Percentiles rank a stretch among this genome's conserved stretches.
Conservation (phyloP, 2,113 vertebrate genomes). For the Nothoprocta perdicaria region DNA sequence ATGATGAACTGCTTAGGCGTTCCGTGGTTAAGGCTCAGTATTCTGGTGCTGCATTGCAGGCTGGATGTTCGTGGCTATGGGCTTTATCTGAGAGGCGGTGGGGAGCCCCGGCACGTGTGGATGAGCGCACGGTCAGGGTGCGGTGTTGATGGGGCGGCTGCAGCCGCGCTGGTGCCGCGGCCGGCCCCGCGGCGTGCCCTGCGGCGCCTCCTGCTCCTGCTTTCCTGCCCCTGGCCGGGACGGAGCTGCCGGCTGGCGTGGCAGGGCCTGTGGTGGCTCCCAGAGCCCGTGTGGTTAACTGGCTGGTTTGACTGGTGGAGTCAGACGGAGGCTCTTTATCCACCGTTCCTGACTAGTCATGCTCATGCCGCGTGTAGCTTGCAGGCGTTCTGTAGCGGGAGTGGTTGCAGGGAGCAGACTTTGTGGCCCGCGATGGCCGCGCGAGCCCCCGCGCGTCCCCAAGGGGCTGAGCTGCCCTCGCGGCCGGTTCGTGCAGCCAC, state of each 20-base stretch:
- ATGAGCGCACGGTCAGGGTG: too few species aligned
- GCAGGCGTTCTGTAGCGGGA: background rate
- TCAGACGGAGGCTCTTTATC: background rate
- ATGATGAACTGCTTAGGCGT: background rate
- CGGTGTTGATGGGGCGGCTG: too few species aligned
- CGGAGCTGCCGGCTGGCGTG: background rate
- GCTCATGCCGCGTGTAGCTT: background rate
- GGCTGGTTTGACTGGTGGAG: background rate
- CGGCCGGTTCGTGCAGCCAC: too few species aligned
- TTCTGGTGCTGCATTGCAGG: background rate
- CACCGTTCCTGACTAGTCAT: background rate
- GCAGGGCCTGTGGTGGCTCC: fast-evolving
- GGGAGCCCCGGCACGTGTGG: background rate
- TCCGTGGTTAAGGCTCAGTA: background rate
- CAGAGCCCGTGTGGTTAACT: background rate
- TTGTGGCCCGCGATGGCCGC: background rate
- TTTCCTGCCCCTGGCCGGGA: background rate
- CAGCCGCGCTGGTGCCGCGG: too few species aligned
- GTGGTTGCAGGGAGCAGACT: background rate
- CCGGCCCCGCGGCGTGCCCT: too few species aligned
- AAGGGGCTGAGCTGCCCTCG: too few species aligned
- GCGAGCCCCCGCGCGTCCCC: too few species aligned
- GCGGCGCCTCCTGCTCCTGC: too few species aligned
- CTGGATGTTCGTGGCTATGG: background rate
- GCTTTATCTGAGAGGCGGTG: background rate